phyloP scores from a whole-genome alignment of 2,888 invertebrate species.

The Scaeva pyrastri region DNA sequence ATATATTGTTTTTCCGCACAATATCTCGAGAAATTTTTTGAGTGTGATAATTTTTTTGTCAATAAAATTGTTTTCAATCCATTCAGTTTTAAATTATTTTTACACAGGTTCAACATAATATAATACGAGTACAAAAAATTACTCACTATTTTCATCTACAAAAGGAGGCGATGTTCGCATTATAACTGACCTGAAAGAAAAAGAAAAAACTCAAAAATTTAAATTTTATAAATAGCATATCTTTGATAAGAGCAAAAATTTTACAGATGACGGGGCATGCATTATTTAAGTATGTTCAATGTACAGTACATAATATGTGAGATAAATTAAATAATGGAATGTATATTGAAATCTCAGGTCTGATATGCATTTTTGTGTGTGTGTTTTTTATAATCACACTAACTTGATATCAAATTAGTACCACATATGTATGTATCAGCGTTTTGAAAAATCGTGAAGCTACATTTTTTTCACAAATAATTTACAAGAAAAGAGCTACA shows the following conservation, averaged over 20 bases:
- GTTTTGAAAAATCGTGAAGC: too few relatives aligned
- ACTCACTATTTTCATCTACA: slow-evolving; percentile 83
- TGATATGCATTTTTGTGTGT: not conserved
- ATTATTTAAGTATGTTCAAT: not conserved
- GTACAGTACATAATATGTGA: too few relatives aligned
- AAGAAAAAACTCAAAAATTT: slow-evolving; percentile 56
- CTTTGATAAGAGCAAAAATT: slow-evolving; percentile 50
- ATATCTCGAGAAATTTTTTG: too few relatives aligned
- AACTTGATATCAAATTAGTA: too few relatives aligned
- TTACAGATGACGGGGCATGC: not conserved
- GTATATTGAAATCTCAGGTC: not conserved
- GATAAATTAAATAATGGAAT: not conserved
- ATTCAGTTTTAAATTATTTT: too few relatives aligned
- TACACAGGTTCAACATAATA: too few relatives aligned
- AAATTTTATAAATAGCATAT: slow-evolving; percentile 10
- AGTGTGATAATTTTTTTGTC: too few relatives aligned
- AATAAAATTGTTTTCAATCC: too few relatives aligned
- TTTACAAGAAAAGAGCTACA: too few relatives aligned
- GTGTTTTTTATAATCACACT: not conserved
- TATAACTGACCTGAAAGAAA: slow-evolving; percentile 82
- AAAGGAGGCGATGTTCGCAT: slow-evolving; percentile 83
- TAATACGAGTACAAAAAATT: slow-evolving; percentile 13
- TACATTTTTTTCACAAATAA: too few relatives aligned
- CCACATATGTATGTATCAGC: too few relatives aligned
- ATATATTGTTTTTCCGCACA: too few relatives aligned